Conservation (phyloP, 2,888 invertebrate genomes). For the Cacoxenus indagator region DNA sequence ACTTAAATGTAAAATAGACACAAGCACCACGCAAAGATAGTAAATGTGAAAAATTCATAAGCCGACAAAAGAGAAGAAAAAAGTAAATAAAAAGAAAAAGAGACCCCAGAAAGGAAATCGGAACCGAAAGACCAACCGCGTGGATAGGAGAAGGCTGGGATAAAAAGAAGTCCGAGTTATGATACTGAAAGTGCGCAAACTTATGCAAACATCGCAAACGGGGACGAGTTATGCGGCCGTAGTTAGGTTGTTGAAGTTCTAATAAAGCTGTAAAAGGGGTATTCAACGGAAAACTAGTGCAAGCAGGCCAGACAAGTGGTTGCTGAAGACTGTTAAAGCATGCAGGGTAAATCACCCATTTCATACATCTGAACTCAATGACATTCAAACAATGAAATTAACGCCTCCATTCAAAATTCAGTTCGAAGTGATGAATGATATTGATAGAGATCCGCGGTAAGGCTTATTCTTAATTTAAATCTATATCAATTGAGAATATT, state of each 20-base stretch:
- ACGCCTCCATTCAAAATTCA: too few relatives aligned
- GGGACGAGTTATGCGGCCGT: not conserved
- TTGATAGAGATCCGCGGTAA: too few relatives aligned
- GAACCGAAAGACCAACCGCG: not conserved
- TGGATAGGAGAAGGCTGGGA: not conserved
- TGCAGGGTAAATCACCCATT: too few relatives aligned
- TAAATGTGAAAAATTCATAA: constrained; percentile 1
- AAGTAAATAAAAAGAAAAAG: not conserved
- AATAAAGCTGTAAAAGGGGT: not conserved
- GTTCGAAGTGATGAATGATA: too few relatives aligned
- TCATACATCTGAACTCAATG: too few relatives aligned
- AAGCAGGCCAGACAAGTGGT: not conserved
- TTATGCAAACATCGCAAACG: not conserved
- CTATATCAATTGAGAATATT: too few relatives aligned
- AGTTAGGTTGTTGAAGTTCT: not conserved
- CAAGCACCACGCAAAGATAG: not conserved
- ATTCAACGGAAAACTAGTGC: not conserved
- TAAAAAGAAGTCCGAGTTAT: not conserved
- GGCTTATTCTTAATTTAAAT: too few relatives aligned
- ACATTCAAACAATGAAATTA: too few relatives aligned
- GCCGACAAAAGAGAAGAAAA: not conserved
- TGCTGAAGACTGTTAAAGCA: not conserved
- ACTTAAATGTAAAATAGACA: constrained; percentile 18
- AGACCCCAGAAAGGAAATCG: not conserved
- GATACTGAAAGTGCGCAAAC: not conserved